These are phyloP conservation scores for Larimichthys polyactis DNA, from an alignment of 2,113 vertebrate genomes.

Conservation along the genomic window DNA sequence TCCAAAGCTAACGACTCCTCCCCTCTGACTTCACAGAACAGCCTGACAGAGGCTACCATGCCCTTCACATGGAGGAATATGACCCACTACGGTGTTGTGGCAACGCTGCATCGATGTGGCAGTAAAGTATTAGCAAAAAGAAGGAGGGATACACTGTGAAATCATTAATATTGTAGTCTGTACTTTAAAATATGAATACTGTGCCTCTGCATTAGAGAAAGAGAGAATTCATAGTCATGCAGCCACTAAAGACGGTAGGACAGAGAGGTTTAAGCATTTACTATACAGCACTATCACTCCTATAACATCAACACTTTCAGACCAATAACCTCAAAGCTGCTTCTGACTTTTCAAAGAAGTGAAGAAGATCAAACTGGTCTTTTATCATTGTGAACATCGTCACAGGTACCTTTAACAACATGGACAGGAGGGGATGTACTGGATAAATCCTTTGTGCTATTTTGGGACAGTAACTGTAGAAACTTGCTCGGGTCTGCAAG, in stretches of 20 bases:
- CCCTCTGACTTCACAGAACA: conserved; percentile 63
- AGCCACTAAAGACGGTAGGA: not conserved
- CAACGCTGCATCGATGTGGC: not conserved
- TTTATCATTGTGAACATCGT: conserved; percentile 17
- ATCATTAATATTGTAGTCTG: conserved; percentile 41
- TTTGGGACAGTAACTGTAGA: conserved; percentile 46
- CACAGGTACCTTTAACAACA: conserved; percentile 31
- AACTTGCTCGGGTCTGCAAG: conserved; percentile 18
- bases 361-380: not conserved
- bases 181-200: conserved; percentile 52
- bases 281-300: not conserved
- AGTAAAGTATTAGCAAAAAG: not conserved
- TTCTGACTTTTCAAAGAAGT: not conserved
- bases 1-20: conserved; percentile 72
- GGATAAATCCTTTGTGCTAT: conserved; percentile 36
- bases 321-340: not conserved
- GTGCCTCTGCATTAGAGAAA: not conserved
- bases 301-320: not conserved
- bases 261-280: not conserved
- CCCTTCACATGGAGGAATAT: conserved; percentile 64
- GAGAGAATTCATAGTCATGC: not conserved
- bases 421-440: conserved; percentile 15
- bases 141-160: not conserved
- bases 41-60: conserved; percentile 60
- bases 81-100: conserved; percentile 11